These are phyloP conservation scores for Spheniscus mendiculus DNA, from an alignment of 2,113 vertebrate species.

Conservation along the genomic window DNA sequence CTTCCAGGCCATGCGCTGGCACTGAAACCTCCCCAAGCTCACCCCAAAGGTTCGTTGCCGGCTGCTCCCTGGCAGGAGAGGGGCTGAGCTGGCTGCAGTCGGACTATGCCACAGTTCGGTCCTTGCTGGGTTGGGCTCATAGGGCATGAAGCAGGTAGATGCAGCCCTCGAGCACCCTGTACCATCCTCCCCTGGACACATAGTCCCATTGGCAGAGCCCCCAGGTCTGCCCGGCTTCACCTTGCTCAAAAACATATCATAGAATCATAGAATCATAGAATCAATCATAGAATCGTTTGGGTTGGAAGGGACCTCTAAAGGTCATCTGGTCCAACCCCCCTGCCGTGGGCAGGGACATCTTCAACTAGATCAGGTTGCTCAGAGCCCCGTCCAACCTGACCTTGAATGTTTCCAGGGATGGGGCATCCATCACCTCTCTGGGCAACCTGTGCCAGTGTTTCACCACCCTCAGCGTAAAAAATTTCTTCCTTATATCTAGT, in stretches of 20 bases:
- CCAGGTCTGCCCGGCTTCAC: background rate
- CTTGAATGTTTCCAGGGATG: too few species aligned
- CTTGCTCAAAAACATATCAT: background rate
- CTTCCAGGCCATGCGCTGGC: background rate
- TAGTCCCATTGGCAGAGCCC: background rate
- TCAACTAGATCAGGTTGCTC: too few species aligned
- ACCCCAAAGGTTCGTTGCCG: accelerated
- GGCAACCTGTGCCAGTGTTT: too few species aligned
- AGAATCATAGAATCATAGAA: too few species aligned
- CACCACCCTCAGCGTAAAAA: too few species aligned
- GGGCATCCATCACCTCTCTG: too few species aligned
- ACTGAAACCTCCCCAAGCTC: background rate
- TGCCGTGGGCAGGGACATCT: too few species aligned
- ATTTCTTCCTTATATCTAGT: too few species aligned
- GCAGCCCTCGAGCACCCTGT: background rate
- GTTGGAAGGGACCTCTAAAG: too few species aligned
- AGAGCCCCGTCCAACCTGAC: too few species aligned
- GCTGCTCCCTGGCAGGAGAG: background rate
- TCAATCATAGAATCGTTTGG: too few species aligned
- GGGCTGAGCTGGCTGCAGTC: accelerated
- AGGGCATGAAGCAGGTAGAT: accelerated
- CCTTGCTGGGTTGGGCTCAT: background rate
- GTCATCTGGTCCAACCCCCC: too few species aligned
- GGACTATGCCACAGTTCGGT: background rate
- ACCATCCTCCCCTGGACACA: background rate